phyloP scores from a whole-genome alignment of 1,140 invertebrate species.

The Hyphantria cunea region DNA sequence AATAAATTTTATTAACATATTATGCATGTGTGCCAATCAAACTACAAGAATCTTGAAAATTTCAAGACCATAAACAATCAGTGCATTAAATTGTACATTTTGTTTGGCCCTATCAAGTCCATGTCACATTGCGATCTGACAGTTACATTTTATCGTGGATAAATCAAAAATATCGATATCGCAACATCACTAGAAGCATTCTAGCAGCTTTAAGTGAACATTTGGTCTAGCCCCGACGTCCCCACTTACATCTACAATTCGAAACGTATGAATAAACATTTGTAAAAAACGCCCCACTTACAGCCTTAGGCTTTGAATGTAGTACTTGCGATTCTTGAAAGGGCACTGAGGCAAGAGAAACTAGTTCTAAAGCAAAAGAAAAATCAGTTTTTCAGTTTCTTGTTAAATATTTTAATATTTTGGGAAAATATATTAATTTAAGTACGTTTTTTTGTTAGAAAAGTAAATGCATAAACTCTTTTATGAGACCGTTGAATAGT shows the following conservation, averaged over 20 bases:
- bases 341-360: neutral
- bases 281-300: constrained; percentile 7
- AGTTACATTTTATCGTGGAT: too few relatives aligned
- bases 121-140: too few relatives aligned
- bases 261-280: constrained; percentile 27
- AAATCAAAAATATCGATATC: constrained; percentile 3
- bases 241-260: constrained; percentile 26
- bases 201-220: constrained; percentile 50
- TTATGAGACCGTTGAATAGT: neutral
- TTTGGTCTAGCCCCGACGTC: constrained; percentile 46
- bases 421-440: neutral
- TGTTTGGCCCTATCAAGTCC: too few relatives aligned
- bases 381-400: neutral
- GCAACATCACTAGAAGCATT: constrained; percentile 33
- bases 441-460: neutral
- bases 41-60: too few relatives aligned
- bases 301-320: neutral
- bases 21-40: too few relatives aligned
- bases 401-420: neutral
- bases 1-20: too few relatives aligned
- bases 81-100: too few relatives aligned
- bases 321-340: neutral
- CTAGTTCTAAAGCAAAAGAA: constrained; percentile 1
- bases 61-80: too few relatives aligned
- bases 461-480: neutral